Evolutionary conservation across 2,888 invertebrate species (phyloP), one percentile per base, ranked within the genome.

Genomic region (Heliconius charithonia): DNA sequence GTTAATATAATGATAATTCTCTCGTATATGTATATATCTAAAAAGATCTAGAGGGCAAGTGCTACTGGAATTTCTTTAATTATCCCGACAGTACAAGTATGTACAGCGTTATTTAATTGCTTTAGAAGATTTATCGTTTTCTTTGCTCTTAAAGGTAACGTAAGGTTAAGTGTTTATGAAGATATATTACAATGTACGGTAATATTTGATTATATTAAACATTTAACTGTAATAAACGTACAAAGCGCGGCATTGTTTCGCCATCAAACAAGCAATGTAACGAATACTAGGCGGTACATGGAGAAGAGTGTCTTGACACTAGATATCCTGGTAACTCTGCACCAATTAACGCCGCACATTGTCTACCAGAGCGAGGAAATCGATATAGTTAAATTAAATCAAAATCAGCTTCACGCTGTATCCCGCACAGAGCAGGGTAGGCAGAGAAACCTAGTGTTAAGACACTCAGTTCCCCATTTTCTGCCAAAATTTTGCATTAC

Each of bases 101-200:
- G 3, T 25, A 41, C 16, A 25, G 25, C 16, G 41, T 69, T 45
- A 25, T 69, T 69, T 69, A 69, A 69, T 69, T 69, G 45, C 69
- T 69, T 45, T 69, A 45, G n/a, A 13, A 69, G 41, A 69, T 69
- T 69, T 69, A 69, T 69, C 41, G 69, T 25, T 69, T 69, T 69
- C 69, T 69, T 69, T 25, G 25, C 25, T 69, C 41, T 69, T 25
- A 25, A n/a, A 41, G 25, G 4, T n/a, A 12, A 67, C 67, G 41
- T 67, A 41, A n/a, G 16, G 37, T 67, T 67, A n/a, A 67, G 27
- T n/a, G 41, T n/a, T 67, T 37, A 41, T 25, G 16, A 27, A 69
- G 37, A 69, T 25, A 25, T 69, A 69, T 6, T 45, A 69, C 6
- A 1, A 25, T 7, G 25, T 7, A 69, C 13, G 13, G 25, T 67